phyloP scores from a whole-genome alignment of 2,113 vertebrate species.

The Lophochroa leadbeateri region DNA sequence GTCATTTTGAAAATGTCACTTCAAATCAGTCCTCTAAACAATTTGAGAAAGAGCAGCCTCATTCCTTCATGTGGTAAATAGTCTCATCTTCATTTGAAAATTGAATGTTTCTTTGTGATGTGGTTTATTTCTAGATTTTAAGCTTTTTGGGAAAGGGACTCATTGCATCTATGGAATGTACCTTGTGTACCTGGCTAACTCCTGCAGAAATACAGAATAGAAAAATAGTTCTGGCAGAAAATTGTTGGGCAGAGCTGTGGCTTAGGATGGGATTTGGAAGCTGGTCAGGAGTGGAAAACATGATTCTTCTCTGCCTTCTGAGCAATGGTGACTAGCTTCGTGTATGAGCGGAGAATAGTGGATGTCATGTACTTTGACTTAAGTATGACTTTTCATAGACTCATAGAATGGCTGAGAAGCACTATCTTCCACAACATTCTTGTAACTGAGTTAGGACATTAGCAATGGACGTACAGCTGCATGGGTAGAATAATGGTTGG shows the following conservation, averaged over 20 bases:
- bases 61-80: background rate
- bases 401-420: background rate
- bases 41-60: background rate
- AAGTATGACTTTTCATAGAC: background rate
- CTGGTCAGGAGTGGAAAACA: fast-evolving
- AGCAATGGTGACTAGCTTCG: background rate
- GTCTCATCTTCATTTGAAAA: background rate
- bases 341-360: background rate
- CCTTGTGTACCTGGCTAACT: background rate
- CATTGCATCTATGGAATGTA: background rate
- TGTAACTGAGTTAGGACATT: background rate
- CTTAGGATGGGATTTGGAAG: background rate
- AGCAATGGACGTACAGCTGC: background rate
- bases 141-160: background rate
- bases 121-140: background rate
- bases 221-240: background rate
- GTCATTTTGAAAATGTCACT: background rate
- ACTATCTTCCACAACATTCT: background rate
- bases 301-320: background rate
- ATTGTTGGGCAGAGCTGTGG: background rate
- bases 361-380: background rate
- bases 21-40: background rate
- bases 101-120: background rate
- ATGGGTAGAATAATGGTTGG: background rate
- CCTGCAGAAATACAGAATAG: background rate